Conservation (phyloP, 2,113 vertebrate genomes). For the Marmota flaviventris region DNA sequence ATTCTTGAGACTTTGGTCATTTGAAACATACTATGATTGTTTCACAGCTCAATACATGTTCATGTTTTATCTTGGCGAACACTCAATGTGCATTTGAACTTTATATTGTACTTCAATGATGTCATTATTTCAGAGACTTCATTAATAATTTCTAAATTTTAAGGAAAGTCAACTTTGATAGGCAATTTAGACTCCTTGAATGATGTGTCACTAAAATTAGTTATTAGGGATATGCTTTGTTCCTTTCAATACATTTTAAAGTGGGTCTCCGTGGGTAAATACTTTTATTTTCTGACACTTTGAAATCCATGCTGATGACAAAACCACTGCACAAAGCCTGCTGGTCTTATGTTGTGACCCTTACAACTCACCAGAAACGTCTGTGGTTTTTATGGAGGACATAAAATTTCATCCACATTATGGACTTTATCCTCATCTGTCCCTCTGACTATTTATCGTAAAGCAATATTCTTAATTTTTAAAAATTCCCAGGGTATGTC, state of each 20-base stretch:
- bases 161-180: neutral
- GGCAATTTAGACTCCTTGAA: neutral
- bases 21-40: neutral
- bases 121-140: neutral
- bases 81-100: neutral
- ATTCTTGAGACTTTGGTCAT: neutral
- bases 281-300: neutral
- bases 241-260: conserved; percentile 6
- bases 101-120: conserved; percentile 10
- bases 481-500: neutral
- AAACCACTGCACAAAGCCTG: neutral
- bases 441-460: neutral
- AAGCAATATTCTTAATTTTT: neutral
- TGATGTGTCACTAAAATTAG: neutral
- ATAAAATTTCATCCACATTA: fast-evolving
- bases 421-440: neutral
- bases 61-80: neutral
- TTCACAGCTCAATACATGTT: neutral
- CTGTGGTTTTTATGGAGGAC: neutral
- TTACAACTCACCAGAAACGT: neutral
- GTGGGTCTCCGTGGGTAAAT: neutral
- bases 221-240: neutral
- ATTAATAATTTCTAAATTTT: conserved; percentile 5
- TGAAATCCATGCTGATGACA: neutral
- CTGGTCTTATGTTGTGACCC: neutral